phyloP scores from a whole-genome alignment of 2,113 vertebrate genomes.

The Hippolais icterina region DNA sequence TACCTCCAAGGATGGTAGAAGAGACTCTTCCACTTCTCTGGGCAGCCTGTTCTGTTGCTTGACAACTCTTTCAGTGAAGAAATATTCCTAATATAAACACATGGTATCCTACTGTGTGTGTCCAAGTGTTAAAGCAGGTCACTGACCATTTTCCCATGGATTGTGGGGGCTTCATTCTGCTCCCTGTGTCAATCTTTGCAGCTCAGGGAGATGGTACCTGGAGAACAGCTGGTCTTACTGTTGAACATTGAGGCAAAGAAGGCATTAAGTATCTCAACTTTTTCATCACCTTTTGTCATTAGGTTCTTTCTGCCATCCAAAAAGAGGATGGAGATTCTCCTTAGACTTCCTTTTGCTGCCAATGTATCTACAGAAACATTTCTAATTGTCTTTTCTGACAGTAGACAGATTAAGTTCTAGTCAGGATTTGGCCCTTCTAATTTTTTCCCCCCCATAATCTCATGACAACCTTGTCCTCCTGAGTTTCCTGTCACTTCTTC shows the following conservation, averaged over 20 bases:
- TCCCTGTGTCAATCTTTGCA: not conserved
- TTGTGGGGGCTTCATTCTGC: not conserved
- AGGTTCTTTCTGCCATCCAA: fast-evolving
- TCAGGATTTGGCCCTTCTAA: not conserved
- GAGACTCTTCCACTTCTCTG: not conserved
- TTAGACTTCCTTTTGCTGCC: not conserved
- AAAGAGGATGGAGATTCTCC: not conserved
- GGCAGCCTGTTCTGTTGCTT: not conserved
- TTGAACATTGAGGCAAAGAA: not conserved
- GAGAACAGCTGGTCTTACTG: not conserved
- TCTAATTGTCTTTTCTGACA: not conserved
- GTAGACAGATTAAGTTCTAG: not conserved
- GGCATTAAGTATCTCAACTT: not conserved
- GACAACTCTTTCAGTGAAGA: not conserved
- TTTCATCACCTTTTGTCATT: not conserved
- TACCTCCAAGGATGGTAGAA: not conserved
- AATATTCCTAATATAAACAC: not conserved
- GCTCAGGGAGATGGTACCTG: not conserved
- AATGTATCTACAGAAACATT: not conserved
- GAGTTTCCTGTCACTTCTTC: not conserved
- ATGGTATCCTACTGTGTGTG: not conserved
- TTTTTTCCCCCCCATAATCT: not conserved
- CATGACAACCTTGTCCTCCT: not conserved
- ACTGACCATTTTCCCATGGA: not conserved
- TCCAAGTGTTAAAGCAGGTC: not conserved